Conservation (phyloP, 2,113 vertebrate genomes). For the Thamnophis sirtalis region DNA sequence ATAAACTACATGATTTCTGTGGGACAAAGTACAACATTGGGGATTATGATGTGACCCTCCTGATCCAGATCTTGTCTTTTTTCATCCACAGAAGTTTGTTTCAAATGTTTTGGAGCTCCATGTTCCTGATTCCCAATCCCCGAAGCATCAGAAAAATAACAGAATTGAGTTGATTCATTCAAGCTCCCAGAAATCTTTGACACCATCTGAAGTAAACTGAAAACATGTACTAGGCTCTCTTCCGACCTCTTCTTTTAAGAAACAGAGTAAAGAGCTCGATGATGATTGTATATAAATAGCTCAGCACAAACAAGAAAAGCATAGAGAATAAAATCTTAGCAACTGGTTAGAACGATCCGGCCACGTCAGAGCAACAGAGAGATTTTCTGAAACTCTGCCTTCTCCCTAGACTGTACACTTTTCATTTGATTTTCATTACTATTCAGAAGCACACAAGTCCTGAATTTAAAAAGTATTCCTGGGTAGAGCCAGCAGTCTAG, state of each 20-base stretch:
- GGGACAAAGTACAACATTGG: neutral
- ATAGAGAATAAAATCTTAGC: constrained; percentile 1
- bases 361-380: neutral
- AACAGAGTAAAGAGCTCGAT: neutral
- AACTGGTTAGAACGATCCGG: neutral
- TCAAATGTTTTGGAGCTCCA: neutral
- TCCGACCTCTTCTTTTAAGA: constrained; percentile 6
- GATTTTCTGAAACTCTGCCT: neutral
- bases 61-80: neutral
- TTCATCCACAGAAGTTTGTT: neutral
- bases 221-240: neutral
- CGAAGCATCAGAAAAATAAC: neutral
- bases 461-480: neutral
- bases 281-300: constrained; percentile 11
- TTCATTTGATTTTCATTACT: neutral
- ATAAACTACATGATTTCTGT: neutral
- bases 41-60: neutral
- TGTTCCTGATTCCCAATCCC: neutral
- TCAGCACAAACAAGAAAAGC: neutral
- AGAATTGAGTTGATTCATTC: neutral
- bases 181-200: neutral
- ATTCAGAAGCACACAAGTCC: neutral
- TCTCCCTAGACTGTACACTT: neutral
- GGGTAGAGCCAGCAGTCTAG: neutral
- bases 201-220: neutral